phyloP scores from a whole-genome alignment of 2,113 vertebrate species.

The Catagonus wagneri region DNA sequence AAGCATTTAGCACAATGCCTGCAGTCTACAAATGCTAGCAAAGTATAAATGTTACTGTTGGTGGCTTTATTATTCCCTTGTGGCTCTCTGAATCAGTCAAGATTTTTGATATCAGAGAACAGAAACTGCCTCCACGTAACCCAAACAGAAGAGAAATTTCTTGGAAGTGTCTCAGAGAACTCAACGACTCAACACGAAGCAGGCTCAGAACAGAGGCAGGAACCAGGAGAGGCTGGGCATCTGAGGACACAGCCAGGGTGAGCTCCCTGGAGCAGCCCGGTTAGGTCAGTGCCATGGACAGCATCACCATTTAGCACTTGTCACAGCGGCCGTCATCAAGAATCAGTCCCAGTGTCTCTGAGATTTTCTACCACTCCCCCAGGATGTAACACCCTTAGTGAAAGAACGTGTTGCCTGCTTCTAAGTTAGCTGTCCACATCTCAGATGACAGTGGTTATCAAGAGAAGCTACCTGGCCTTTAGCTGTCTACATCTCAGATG shows the following conservation, averaged over 20 bases:
- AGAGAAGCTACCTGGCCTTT: neutral
- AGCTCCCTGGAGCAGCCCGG: neutral
- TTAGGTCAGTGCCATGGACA: rapidly evolving
- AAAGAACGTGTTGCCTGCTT: neutral
- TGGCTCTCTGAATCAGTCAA: neutral
- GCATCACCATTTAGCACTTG: too few species aligned
- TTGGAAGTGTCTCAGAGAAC: neutral
- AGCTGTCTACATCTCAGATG: too few species aligned
- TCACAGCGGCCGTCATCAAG: neutral
- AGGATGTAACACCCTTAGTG: neutral
- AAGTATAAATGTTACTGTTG: neutral
- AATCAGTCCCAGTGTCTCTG: neutral
- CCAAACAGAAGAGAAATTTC: neutral
- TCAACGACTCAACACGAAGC: neutral
- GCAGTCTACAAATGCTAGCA: neutral
- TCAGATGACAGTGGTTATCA: neutral
- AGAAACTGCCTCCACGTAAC: neutral
- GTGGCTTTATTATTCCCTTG: neutral
- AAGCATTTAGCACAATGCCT: neutral
- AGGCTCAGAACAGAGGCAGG: neutral
- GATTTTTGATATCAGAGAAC: neutral
- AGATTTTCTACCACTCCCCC: too few species aligned
- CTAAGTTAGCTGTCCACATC: neutral
- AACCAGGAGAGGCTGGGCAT: neutral
- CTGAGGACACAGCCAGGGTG: neutral